These are phyloP conservation scores for Bombus waltoni DNA, from an alignment of 1,140 invertebrate genomes.

Conservation along the genomic window DNA sequence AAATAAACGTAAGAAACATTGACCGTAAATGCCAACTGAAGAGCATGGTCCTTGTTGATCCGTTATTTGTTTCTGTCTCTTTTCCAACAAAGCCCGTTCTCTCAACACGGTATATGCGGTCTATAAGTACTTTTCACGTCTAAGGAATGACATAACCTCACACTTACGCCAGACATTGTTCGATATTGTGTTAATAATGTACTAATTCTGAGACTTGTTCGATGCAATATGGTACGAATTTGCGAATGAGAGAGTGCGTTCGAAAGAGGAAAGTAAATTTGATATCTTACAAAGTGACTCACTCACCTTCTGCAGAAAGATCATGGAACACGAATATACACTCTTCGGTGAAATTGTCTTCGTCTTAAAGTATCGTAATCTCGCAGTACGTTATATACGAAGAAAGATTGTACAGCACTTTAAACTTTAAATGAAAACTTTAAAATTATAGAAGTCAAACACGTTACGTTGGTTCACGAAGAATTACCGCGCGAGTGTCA, in stretches of 20 bases:
- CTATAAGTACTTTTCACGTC: no score
- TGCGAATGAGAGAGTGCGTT: not conserved
- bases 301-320: not conserved
- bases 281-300: not conserved
- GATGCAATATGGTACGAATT: not conserved
- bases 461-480: not conserved
- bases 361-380: no score
- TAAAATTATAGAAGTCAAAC: not conserved
- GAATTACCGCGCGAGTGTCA: not conserved
- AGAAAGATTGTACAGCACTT: no score
- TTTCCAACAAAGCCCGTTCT: no score
- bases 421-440: no score
- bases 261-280: not conserved
- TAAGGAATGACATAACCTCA: slow-evolving; percentile 25
- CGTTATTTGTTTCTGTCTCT: no score
- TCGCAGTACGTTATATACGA: no score
- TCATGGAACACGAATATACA: not conserved
- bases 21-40: no score
- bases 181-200: no score
- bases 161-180: not conserved
- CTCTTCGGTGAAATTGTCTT: not conserved
- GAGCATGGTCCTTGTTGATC: no score
- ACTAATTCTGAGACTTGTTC: not conserved
- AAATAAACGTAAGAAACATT: no score
- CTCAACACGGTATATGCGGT: no score